Evolutionary conservation across 2,113 vertebrate species (phyloP), one percentile per base, ranked within the genome.

Genomic region (Procavia capensis): DNA sequence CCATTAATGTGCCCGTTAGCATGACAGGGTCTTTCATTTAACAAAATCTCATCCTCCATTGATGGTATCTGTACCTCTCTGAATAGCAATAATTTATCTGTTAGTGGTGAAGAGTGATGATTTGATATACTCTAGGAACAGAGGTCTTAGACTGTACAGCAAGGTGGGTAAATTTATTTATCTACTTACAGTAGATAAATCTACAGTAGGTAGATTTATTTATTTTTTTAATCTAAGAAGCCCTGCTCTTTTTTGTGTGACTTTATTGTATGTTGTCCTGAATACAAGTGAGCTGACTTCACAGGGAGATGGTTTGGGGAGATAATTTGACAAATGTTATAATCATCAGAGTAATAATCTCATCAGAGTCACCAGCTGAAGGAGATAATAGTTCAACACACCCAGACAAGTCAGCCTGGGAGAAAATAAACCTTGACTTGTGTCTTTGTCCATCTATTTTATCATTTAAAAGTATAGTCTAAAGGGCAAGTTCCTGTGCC

Each of bases 241-340:
- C 10, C 50, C n/a, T 80, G 45, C 61, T 78, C 63, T 61, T 75
- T 75, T 75, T 80, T 63, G 8, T 17, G 39, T 41, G 20, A 84
- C 57, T 39, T 86, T 81, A 80, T 79, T 85, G 41, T 72, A 54
- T 41, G 14, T 57, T 36, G 31, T 66, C 81, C 70, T 43, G 54
- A 96, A 88, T 59, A 95, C 50, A 85, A 75, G 61, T 70, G 25
- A 91, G 31, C 47, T 63, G 41, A 87, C 57, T 74, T 9, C 50
- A 70, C 6, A 27, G 63, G 80, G 85, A 94, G 47, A 66, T 36
- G 6, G 9, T 47, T 82, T 61, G 64, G 54, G 25, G 50, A 76
- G 13, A 50, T 78, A 95, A 90, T 63, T 84, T 87, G 50, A 19
- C 25, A 74, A 82, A 66, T 43, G 36, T 68, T 66, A 43, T 6